These are phyloP conservation scores for Chaunax sp. DNA, from an alignment of 2,797 vertebrate species.

Conservation along the genomic window DNA sequence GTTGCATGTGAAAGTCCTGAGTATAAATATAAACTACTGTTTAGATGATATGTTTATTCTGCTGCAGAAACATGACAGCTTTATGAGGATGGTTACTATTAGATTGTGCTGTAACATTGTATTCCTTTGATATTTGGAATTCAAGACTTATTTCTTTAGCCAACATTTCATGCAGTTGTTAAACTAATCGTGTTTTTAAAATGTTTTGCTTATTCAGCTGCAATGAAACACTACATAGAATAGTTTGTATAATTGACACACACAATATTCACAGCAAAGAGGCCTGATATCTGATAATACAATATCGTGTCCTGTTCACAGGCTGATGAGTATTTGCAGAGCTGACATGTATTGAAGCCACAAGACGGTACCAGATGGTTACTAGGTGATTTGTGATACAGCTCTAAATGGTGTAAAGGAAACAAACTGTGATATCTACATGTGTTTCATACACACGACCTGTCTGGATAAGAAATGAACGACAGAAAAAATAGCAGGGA, in stretches of 20 bases:
- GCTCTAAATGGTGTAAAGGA: constrained; percentile 5
- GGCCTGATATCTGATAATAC: constrained; percentile 10
- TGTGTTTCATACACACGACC: constrained; percentile 9
- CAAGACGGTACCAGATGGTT: constrained; percentile 20
- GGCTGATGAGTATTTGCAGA: constrained; percentile 40
- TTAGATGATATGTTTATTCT: background rate
- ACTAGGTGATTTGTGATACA: constrained; percentile 15
- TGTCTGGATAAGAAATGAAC: background rate
- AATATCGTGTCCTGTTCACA: background rate
- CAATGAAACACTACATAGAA: background rate
- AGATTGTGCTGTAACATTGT: too few relatives aligned
- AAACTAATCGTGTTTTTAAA: too few relatives aligned
- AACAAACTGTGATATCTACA: constrained; percentile 1
- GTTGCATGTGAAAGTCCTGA: background rate
- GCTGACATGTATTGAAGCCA: constrained; percentile 13
- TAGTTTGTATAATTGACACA: constrained; percentile 2
- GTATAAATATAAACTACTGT: background rate
- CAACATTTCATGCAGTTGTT: too few relatives aligned
- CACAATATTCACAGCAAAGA: background rate
- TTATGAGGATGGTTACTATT: background rate
- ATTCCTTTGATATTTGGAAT: too few relatives aligned
- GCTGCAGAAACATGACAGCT: too few relatives aligned
- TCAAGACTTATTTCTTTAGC: too few relatives aligned
- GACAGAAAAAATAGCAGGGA: constrained; percentile 1
- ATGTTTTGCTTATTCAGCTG: too few relatives aligned